A percentile compares a stretch with the other conserved stretches of the same genome.
These are phyloP conservation scores for Gymnosoma rotundatum DNA, from an alignment of 2,888 invertebrate species.

Conservation along the genomic window DNA sequence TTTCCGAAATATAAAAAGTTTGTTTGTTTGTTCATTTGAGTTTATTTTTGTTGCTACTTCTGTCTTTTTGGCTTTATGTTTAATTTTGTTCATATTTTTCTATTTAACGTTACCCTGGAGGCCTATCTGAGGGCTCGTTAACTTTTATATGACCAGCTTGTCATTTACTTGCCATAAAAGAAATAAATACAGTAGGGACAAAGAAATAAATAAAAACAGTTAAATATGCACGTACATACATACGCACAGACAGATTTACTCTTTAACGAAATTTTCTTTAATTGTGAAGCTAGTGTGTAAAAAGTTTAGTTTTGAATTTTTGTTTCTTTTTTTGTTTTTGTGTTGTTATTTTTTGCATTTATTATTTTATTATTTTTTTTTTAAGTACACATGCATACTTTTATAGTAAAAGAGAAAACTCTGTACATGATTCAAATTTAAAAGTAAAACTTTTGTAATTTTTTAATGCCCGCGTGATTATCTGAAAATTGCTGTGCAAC, in stretches of 20 bases:
- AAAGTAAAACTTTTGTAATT: constrained; percentile 49
- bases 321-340: no score
- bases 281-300: constrained; percentile 6
- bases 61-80: constrained; percentile 65
- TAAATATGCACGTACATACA: neutral
- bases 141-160: constrained; percentile 71
- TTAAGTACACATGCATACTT: neutral
- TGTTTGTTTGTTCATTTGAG: constrained; percentile 7
- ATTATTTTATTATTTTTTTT: neutral
- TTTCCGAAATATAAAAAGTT: neutral
- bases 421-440: neutral
- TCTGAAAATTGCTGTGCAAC: neutral
- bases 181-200: constrained; percentile 48
- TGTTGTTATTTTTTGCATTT: neutral
- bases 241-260: neutral
- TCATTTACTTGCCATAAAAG: constrained; percentile 67
- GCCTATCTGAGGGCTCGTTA: constrained; percentile 74
- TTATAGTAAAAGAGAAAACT: neutral
- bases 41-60: constrained; percentile 32
- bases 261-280: constrained; percentile 18
- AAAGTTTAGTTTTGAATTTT: neutral
- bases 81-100: constrained; percentile 73
- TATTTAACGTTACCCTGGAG: constrained; percentile 73
- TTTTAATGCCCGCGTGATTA: constrained; percentile 38
- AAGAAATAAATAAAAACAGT: neutral